Evolutionary conservation across 2,888 invertebrate species (phyloP).

Genomic region (Plagodis dolabraria): DNA sequence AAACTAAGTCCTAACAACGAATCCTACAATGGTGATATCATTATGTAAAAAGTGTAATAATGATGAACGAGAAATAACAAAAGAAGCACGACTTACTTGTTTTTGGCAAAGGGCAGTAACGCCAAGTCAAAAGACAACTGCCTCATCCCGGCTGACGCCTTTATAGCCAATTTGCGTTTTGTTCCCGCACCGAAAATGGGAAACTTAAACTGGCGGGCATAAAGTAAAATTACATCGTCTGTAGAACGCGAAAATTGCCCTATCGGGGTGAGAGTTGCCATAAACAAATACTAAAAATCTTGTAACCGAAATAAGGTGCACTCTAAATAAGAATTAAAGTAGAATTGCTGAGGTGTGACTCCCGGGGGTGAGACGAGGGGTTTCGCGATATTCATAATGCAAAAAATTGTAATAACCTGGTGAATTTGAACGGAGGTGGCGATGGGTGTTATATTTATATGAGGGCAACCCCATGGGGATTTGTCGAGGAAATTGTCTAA

Average conservation of each 20-base stretch:
- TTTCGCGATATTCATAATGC: slow-evolving; percentile 83
- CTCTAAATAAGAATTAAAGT: slow-evolving; percentile 84
- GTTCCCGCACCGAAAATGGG: slow-evolving; percentile 51
- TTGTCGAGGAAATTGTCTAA: slow-evolving; percentile 80
- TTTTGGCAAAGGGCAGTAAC: background rate
- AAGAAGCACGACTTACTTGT: background rate
- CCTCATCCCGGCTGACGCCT: slow-evolving; percentile 33
- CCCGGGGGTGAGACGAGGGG: slow-evolving; percentile 60
- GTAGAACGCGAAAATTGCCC: slow-evolving; percentile 73
- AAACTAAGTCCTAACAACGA: too few species aligned
- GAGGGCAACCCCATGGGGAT: slow-evolving; percentile 67
- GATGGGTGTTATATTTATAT: slow-evolving; percentile 60
- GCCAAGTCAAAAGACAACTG: slow-evolving; percentile 14
- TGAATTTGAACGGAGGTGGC: slow-evolving; percentile 69
- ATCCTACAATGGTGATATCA: too few species aligned
- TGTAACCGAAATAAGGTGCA: slow-evolving; percentile 82
- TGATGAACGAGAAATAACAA: background rate
- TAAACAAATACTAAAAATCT: slow-evolving; percentile 84
- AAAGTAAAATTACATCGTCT: slow-evolving; percentile 68
- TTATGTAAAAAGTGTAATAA: too few species aligned
- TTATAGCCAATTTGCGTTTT: slow-evolving; percentile 66
- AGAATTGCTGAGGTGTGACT: slow-evolving; percentile 82
- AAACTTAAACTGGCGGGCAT: slow-evolving; percentile 49
- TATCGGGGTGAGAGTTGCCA: slow-evolving; percentile 71
- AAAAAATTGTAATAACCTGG: slow-evolving; percentile 84